Conservation (phyloP, 2,113 vertebrate species). For the Pseudonaja textilis region DNA sequence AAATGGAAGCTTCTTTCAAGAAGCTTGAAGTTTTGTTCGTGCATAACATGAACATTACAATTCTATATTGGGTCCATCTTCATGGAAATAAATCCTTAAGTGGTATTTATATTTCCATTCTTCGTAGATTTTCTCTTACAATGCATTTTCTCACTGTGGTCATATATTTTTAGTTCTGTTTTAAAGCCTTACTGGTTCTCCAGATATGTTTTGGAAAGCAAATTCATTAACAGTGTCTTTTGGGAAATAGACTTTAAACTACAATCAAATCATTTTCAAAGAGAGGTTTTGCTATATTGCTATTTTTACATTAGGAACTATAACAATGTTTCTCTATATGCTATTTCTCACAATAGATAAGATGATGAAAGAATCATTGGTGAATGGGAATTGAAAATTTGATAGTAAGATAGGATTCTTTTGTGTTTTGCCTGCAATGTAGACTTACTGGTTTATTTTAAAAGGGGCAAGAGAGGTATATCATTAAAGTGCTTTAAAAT, state of each 20-base stretch:
- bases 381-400: not conserved
- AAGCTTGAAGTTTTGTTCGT: not conserved
- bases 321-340: not conserved
- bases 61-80: not conserved
- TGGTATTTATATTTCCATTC: not conserved
- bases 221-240: not conserved
- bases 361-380: conserved; percentile 1
- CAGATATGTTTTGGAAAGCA: conserved; percentile 5
- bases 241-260: not conserved
- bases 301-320: not conserved
- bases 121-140: conserved; percentile 21
- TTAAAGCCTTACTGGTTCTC: not conserved
- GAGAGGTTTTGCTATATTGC: not conserved
- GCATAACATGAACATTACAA: not conserved
- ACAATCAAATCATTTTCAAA: not conserved
- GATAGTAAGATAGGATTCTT: not conserved
- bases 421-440: not conserved
- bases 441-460: not conserved
- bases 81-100: not conserved
- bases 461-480: not conserved
- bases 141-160: not conserved
- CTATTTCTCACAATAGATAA: not conserved
- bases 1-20: not conserved
- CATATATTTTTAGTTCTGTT: not conserved
- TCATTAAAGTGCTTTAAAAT: not conserved